A percentile compares a stretch with the other conserved stretches of the same genome.
These are phyloP conservation scores for Sinocyclocheilus anshuiensis DNA, from an alignment of 2,113 vertebrate genomes.

Conservation along the genomic window DNA sequence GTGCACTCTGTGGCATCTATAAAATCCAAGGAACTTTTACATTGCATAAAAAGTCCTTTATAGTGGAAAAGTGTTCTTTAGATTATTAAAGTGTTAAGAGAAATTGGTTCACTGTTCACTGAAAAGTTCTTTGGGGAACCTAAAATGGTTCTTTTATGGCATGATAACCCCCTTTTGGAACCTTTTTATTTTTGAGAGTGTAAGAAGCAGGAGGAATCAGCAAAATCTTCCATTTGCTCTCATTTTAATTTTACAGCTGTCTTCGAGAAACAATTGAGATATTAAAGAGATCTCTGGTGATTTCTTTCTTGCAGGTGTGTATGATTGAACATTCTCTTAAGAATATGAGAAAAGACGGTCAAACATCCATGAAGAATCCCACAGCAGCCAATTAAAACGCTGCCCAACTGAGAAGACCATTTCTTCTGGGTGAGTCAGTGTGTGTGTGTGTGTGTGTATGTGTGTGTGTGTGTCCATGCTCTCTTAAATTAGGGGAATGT, in stretches of 20 bases:
- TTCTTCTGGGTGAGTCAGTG: not conserved
- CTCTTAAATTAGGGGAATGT: constrained; percentile 17
- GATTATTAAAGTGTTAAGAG: not conserved
- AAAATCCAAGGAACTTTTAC: not conserved
- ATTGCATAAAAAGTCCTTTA: not conserved
- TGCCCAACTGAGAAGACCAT: constrained; percentile 22
- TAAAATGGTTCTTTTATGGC: too few species aligned
- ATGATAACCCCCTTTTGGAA: not conserved
- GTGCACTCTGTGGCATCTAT: too few species aligned
- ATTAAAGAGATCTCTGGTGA: not conserved
- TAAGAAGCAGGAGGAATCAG: too few species aligned
- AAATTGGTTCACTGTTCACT: too few species aligned
- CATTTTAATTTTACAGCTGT: not conserved
- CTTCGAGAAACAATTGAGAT: not conserved
- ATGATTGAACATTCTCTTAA: not conserved
- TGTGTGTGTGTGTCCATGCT: not conserved
- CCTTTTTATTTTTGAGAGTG: too few species aligned
- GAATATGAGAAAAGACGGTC: not conserved
- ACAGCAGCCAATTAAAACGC: constrained; percentile 34
- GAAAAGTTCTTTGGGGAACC: too few species aligned
- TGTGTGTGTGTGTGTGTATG: not conserved
- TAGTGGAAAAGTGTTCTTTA: not conserved
- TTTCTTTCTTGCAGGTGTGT: not conserved
- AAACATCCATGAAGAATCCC: not conserved
- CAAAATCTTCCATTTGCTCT: too few species aligned